Base-by-base conservation (phyloP, 2,888 invertebrate genomes). In the Drosophila pullipes region DNA sequence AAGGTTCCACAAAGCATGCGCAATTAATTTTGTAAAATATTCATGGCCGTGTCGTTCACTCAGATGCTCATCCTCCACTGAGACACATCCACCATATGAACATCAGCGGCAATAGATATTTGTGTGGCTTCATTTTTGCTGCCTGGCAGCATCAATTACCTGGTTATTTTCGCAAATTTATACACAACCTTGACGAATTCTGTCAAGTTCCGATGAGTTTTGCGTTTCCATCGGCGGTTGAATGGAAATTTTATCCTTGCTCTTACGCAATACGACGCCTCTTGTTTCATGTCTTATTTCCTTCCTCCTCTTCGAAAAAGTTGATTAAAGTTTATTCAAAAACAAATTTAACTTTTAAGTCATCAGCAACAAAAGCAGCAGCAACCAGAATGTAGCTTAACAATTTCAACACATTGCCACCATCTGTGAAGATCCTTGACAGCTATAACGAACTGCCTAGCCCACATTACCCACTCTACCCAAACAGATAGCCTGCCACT, bases 271-370 rank as follows among this genome's bases (percentile, higher is more conserved):
- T 49, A 6, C 47, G 58, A 31, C 25, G 67, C 35, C 35, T 78
- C 60, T 55, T 61, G 66, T 72, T 68, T 55, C 64, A 22, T 50
- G 64, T 78, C 64, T 75, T 58, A 68, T 66, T 76, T 61, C 55
- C 41, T 30, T 61, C 44, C 33, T n/a, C 33, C 28, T 49, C 59
- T 33, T 44, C 63, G 55, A 33, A 69, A 84, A 90, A 89, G 74
- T 86, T 91, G 85, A 87, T 89, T 91, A 82, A 87, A 89, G 86
- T 87, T 84, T 86, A 71, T 81, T 78, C 68, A 69, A 74, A 89
- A 81, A 79, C 80, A 74, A 89, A 91, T 85, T 91, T 78, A 90
- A 87, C 85, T 87, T 87, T 84, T 89, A 91, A 89, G 90, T 82
- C 88, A 89, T 87, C 86, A 74, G 65, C 64, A 60, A 57, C 57